Base-by-base conservation (phyloP, 2,113 vertebrate genomes). In the human (Homo sapiens) region DNA sequence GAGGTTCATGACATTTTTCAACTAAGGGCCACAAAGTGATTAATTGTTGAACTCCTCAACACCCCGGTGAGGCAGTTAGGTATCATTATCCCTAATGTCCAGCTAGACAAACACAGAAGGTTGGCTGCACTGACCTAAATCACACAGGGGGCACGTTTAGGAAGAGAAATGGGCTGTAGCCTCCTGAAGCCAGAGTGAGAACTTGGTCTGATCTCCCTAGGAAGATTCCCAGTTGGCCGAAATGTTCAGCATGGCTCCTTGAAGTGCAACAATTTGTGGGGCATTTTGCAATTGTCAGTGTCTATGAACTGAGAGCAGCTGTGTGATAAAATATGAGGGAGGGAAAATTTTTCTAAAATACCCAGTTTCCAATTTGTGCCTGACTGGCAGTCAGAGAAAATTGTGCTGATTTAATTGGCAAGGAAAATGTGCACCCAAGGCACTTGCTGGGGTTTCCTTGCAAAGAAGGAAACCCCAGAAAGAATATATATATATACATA, bases 41-140 rank as follows among this genome's bases (percentile, higher is more conserved):
- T 70, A 73, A 80, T 73, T 70, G 52, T 83, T 89, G 91, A 93
- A 95, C 89, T 57, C 52, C 73, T 84, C 11, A 0, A 66, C 52
- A 38, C 50, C 48, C 81, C 50, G 72, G 76, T 78, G 94, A 90
- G 76, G 72, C 40, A 40, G 50, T 70, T 57, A 25, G 50, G 43
- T 93, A 86, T 89, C 85, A 86, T 68, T 85, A 82, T 59, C 73
- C 40, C 52, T 43, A 35, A 43, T 4, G 32, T 91, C 81, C 97
- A 97, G 96, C 96, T 97, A 96, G 78, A 97, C n/a, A 97, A 97
- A 97, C 93, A 95, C 35, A 93, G 57, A 45, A 96, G 50, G 22
- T 89, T 68, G 85, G 5, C 76, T 35, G 4, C 23, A 0, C 8
- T 95, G 94, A 93, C 94, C 84, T 73, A 8, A 25, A 87, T 48